Evolutionary conservation across 2,113 vertebrate genomes (phyloP).

Genomic region (Eulacestoma nigropectus): DNA sequence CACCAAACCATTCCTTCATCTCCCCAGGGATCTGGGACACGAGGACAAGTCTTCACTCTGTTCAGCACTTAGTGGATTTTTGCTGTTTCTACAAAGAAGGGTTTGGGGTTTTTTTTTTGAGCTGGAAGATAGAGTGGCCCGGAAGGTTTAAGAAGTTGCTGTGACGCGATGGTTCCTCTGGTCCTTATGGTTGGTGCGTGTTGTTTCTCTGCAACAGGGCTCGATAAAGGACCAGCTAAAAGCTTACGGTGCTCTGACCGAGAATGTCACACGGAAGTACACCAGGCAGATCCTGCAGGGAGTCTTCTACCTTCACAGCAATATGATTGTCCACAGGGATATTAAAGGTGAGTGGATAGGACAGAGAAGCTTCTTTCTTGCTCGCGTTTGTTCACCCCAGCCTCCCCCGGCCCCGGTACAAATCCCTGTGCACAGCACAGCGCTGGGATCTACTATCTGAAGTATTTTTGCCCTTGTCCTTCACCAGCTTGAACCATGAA

Average conservation of each 20-base stretch:
- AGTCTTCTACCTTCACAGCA: slow-evolving; percentile 90
- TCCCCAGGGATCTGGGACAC: background rate
- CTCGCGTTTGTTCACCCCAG: background rate
- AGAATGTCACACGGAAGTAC: slow-evolving; percentile 88
- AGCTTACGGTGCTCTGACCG: slow-evolving; percentile 86
- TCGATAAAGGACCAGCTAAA: slow-evolving; percentile 92
- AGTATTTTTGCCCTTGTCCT: background rate
- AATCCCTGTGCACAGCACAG: background rate
- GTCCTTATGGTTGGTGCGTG: rapidly evolving
- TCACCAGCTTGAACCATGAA: background rate
- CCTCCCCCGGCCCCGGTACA: rapidly evolving
- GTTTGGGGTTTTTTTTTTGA: background rate
- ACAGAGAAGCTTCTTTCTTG: background rate
- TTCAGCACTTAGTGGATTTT: background rate
- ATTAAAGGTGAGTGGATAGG: slow-evolving; percentile 81
- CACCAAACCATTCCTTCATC: background rate
- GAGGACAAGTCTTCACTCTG: background rate
- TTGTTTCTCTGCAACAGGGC: slow-evolving; percentile 68
- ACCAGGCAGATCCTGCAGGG: slow-evolving; percentile 89
- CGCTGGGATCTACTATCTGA: background rate
- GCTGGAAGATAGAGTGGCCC: background rate
- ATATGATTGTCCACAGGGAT: slow-evolving; percentile 93
- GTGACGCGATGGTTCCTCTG: background rate
- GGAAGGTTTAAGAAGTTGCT: background rate
- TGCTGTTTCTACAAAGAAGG: background rate